phyloP scores from a whole-genome alignment of 2,113 vertebrate species.

The Egretta garzetta region DNA sequence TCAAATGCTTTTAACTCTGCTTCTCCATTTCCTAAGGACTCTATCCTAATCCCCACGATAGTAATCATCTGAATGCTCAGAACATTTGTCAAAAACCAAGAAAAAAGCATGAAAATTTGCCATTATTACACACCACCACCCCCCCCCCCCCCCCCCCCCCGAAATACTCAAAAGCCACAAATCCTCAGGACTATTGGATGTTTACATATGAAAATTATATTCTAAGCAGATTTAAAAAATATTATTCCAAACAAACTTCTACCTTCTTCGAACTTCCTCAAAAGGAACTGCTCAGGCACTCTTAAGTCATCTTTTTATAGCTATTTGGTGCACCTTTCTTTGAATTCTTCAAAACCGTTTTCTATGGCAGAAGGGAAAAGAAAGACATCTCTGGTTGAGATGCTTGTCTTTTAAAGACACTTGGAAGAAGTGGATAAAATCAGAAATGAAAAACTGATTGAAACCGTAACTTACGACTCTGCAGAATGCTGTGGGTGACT shows the following conservation, averaged over 20 bases:
- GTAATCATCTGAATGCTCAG: not conserved
- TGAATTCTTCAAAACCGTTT: not conserved
- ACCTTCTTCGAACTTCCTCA: not conserved
- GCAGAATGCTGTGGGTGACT: not conserved
- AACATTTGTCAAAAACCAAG: not conserved
- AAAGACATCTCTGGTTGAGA: not conserved
- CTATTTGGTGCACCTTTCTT: not conserved
- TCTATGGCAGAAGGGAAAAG: not conserved
- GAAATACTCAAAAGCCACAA: not conserved
- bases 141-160: not conserved
- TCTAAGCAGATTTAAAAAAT: not conserved
- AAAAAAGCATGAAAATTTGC: not conserved
- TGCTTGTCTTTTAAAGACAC: not conserved
- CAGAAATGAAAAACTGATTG: not conserved
- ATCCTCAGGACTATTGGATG: not conserved
- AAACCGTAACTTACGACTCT: not conserved
- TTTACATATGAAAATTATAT: not conserved
- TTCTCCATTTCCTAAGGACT: not conserved
- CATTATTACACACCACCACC: not conserved
- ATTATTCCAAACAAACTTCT: not conserved
- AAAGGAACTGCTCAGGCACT: not conserved
- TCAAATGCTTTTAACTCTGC: constrained; percentile 14
- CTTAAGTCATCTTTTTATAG: not conserved
- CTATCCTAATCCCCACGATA: not conserved
- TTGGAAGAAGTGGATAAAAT: not conserved